These are phyloP conservation scores for Autographa pulchrina DNA, from an alignment of 2,888 invertebrate genomes.

Conservation along the genomic window DNA sequence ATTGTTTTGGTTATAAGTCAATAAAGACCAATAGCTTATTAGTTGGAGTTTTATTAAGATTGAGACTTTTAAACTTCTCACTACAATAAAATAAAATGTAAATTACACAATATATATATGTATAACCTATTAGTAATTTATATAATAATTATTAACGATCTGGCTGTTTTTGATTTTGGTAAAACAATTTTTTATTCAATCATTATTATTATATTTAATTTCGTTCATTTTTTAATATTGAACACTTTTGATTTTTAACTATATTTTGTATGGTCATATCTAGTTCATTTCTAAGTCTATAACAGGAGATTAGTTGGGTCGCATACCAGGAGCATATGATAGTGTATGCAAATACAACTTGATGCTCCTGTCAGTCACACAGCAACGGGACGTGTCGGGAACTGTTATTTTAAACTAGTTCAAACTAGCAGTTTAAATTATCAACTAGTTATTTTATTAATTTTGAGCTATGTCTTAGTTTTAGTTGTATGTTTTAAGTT, in stretches of 20 bases:
- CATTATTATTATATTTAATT: too few relatives aligned
- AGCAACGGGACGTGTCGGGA: slow-evolving; percentile 57
- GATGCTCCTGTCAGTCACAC: slow-evolving; percentile 74
- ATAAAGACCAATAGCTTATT: too few relatives aligned
- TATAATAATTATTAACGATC: too few relatives aligned
- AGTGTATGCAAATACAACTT: slow-evolving; percentile 82
- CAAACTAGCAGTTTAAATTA: slow-evolving; percentile 28
- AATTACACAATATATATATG: too few relatives aligned
- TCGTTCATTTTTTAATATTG: too few relatives aligned
- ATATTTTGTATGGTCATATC: slow-evolving; percentile 53
- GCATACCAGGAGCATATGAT: slow-evolving; percentile 84
- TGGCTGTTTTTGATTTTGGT: too few relatives aligned
- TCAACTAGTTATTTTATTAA: slow-evolving; percentile 5
- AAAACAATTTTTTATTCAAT: too few relatives aligned
- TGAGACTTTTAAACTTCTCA: too few relatives aligned
- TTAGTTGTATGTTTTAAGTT: slow-evolving; percentile 20
- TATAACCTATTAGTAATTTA: too few relatives aligned
- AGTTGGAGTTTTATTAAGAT: too few relatives aligned
- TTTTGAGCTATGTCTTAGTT: not conserved
- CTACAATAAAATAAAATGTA: too few relatives aligned
- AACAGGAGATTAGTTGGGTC: slow-evolving; percentile 74
- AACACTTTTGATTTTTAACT: not conserved
- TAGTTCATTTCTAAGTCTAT: slow-evolving; percentile 75
- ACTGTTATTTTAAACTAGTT: slow-evolving; percentile 47
- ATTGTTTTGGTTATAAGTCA: too few relatives aligned